These are phyloP conservation scores for Lepidothrix coronata DNA, from an alignment of 2,113 vertebrate species.

Conservation along the genomic window DNA sequence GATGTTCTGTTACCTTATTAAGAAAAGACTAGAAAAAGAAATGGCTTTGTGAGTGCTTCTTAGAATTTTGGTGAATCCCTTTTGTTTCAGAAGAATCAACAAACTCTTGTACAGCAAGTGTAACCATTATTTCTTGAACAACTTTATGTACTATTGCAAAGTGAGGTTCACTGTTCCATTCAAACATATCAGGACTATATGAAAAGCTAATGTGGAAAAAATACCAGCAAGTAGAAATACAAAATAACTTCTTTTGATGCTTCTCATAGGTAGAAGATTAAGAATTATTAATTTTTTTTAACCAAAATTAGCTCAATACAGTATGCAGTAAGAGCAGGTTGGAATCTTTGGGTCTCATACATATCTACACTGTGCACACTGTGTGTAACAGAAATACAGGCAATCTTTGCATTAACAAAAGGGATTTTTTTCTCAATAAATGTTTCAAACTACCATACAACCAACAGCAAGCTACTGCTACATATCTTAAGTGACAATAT, in stretches of 20 bases:
- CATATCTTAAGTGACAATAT: not conserved
- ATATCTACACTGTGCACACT: not conserved
- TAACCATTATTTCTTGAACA: not conserved
- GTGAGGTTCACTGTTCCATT: not conserved
- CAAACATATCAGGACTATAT: not conserved
- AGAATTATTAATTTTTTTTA: not conserved
- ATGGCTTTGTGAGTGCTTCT: not conserved
- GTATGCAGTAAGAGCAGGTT: not conserved
- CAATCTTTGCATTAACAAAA: not conserved
- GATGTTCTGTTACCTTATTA: constrained; percentile 49
- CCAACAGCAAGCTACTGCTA: not conserved
- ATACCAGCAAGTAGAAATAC: not conserved
- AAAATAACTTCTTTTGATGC: not conserved
- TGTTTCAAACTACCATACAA: not conserved
- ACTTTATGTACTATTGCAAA: not conserved
- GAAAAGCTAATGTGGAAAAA: not conserved
- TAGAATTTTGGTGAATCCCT: not conserved
- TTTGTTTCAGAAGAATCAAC: constrained; percentile 21
- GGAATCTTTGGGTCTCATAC: not conserved
- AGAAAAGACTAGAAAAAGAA: constrained; percentile 39
- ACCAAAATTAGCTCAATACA: not conserved
- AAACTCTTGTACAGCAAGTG: not conserved
- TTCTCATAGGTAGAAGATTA: not conserved
- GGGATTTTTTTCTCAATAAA: not conserved
- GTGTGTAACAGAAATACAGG: not conserved